A percentile compares a stretch with the other conserved stretches of the same genome.
Conservation (phyloP, 2,113 vertebrate species). For the Patagioenas fasciata region DNA sequence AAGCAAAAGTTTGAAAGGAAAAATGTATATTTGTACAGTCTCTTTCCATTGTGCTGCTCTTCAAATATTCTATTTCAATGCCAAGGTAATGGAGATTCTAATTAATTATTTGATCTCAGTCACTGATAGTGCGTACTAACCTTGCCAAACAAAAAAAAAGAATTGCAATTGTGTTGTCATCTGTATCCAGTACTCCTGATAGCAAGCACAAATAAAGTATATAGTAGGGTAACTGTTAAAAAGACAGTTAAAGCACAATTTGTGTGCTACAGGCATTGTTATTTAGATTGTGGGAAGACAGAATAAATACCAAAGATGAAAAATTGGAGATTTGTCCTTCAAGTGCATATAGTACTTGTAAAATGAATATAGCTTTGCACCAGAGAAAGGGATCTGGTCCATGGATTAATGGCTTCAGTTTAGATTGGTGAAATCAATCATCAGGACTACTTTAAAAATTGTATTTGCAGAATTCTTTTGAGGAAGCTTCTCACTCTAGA, state of each 20-base stretch:
- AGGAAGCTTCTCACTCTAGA: neutral
- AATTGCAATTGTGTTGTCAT: neutral
- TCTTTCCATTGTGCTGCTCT: neutral
- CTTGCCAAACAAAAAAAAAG: neutral
- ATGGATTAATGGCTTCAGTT: neutral
- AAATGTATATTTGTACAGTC: neutral
- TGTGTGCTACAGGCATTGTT: neutral
- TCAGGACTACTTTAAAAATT: neutral
- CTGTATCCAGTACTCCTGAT: neutral
- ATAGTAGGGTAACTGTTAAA: neutral
- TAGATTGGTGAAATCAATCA: neutral
- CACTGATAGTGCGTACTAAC: neutral
- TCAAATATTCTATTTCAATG: neutral
- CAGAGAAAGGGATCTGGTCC: neutral
- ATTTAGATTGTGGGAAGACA: neutral
- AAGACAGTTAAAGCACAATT: neutral
- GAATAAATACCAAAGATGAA: neutral
- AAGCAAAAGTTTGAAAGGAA: neutral
- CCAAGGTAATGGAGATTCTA: neutral
- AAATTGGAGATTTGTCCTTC: neutral
- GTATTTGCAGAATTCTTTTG: neutral
- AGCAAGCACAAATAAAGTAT: neutral
- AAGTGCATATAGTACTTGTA: neutral
- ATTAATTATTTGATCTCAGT: neutral
- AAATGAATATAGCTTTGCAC: neutral